Evolutionary conservation across 1,140 invertebrate species (phyloP), one percentile per base, ranked within the genome.

Genomic region (Amyelois transitella): DNA sequence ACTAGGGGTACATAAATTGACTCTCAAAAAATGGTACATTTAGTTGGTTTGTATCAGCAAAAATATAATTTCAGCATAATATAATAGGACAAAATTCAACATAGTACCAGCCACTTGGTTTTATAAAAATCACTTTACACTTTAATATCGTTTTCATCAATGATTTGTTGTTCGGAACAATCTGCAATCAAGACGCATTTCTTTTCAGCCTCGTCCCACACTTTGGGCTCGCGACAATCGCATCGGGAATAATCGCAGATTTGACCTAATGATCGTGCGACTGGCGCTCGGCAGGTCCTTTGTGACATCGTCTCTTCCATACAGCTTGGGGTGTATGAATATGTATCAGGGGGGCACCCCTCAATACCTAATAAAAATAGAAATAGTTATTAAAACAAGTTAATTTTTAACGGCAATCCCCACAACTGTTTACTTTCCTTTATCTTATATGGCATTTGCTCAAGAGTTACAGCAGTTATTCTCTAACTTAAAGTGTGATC

Each of bases 221-320:
- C 53, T 12, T 55, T 28, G 1, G 50, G n/a, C 6, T 58, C 44
- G 1, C 18, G 18, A 24, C 64, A 66, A 17, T 66, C 64, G 43
- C 64, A 66, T 12, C 60, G 38, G 7, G 60, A 59, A 5, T 51
- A 55, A 28, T 66, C 60, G 21, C 56, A 60, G 19, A 56, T 19
- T 0, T 17, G n/a, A 4, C 64, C 64, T 0, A 66, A 18, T 20
- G 54, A 32, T 7, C 55, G 44, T 6, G 56, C 20, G 8, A 47
- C 20, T 1, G 60, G 60, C 8, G 18, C 2, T 10, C 57, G 21
- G 38, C 64, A 66, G 3, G 64, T 66, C 0, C 60, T 45, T 7
- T 53, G 56, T 17, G 58, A 56, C 51, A 66, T 48, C 1, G 53
- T 43, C 6, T 21, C 18, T 12, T 43, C 18, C 0, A n/a, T 25